These are phyloP conservation scores for Mellilla xanthometata DNA, from an alignment of 2,888 invertebrate species.

Conservation along the genomic window DNA sequence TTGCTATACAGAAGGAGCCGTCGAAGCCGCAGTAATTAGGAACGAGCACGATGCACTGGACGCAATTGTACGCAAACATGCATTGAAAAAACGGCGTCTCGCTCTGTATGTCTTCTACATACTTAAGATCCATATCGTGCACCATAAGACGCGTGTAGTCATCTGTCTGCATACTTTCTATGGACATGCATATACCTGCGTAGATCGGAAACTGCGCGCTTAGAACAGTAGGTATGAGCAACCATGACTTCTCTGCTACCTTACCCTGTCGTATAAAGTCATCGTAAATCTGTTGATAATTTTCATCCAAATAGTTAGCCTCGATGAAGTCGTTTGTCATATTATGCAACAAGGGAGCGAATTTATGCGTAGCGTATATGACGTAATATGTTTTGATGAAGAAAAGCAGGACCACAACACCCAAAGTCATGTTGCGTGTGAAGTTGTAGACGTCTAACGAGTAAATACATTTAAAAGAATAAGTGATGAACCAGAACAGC, in stretches of 20 bases:
- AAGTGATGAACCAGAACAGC: constrained; percentile 53
- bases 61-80: constrained; percentile 53
- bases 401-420: constrained; percentile 48
- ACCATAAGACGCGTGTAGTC: constrained; percentile 51
- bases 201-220: constrained; percentile 55
- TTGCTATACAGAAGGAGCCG: constrained; percentile 62
- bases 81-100: constrained; percentile 59
- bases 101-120: constrained; percentile 54
- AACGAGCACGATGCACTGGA: constrained; percentile 46
- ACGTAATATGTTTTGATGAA: constrained; percentile 59
- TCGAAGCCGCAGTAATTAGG: constrained; percentile 59
- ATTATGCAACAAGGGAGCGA: constrained; percentile 44
- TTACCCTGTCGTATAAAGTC: constrained; percentile 48
- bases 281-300: constrained; percentile 51
- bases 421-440: constrained; percentile 53
- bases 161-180: constrained; percentile 50
- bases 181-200: constrained; percentile 47
- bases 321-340: constrained; percentile 51
- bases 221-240: constrained; percentile 50
- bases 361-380: constrained; percentile 46
- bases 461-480: constrained; percentile 47
- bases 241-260: constrained; percentile 49
- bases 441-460: constrained; percentile 53
- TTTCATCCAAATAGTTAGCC: constrained; percentile 49
- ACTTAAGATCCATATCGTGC: constrained; percentile 58